These are phyloP conservation scores for Macheiramphus alcinus DNA, from an alignment of 2,113 vertebrate genomes.

Conservation along the genomic window DNA sequence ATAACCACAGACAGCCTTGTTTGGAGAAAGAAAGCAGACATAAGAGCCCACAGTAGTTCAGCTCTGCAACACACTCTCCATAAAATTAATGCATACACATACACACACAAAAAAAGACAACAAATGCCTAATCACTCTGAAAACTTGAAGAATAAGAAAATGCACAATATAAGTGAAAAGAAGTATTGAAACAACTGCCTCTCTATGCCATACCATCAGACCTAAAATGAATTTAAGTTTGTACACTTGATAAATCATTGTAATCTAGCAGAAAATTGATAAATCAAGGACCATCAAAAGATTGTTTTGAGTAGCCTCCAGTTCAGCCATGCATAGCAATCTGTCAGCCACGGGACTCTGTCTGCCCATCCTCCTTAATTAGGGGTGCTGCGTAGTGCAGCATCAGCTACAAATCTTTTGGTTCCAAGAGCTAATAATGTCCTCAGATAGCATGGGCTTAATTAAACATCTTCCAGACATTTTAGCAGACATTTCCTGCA, in stretches of 20 bases:
- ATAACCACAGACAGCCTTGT: background rate
- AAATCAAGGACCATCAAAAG: background rate
- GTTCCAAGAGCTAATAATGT: slow-evolving; percentile 18
- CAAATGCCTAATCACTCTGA: background rate
- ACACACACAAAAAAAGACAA: background rate
- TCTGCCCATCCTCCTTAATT: slow-evolving; percentile 77
- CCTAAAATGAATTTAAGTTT: background rate
- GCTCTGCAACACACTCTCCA: background rate
- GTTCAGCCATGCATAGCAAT: slow-evolving; percentile 66
- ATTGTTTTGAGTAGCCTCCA: background rate
- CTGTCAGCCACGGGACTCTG: slow-evolving; percentile 68
- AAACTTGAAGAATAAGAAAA: background rate
- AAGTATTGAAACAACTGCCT: background rate
- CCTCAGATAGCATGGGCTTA: slow-evolving; percentile 49
- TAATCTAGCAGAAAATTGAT: slow-evolving; percentile 30
- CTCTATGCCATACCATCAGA: background rate
- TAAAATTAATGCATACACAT: background rate
- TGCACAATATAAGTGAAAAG: background rate
- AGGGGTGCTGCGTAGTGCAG: slow-evolving; percentile 42
- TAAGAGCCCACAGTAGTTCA: background rate
- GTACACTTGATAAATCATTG: background rate
- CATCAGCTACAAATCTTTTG: background rate
- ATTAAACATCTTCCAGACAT: slow-evolving; percentile 58
- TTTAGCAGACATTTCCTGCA: slow-evolving; percentile 57
- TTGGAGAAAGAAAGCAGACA: background rate